Base-by-base conservation (phyloP, 2,888 invertebrate species). In the Thymelicus sylvestris region DNA sequence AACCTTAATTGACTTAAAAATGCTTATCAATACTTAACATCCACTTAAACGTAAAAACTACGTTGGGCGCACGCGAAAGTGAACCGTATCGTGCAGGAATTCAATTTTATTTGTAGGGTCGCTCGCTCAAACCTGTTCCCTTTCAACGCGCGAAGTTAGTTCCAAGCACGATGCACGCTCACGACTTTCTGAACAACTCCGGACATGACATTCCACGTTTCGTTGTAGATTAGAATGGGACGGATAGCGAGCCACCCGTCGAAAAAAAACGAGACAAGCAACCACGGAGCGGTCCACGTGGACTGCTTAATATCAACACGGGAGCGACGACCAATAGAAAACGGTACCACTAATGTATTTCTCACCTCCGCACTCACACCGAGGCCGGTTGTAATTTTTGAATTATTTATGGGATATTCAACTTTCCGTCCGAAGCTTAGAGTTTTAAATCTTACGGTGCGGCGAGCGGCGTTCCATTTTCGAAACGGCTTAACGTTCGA, bases 1-100 rank as follows among this genome's bases (percentile, higher is more conserved):
- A 93, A 92, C 93, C 92, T 92, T 93, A 93, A 93, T 93, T 93
- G 93, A 93, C 93, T 93, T 93, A 93, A 93, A 93, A 93, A 93
- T 92, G 92, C 91, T 93, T 93, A 93, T 93, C 92, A 92, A 93
- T 93, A 89, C 81, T 80, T 78, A 67, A 74, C 63, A 67, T 64
- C 72, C 59, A 68, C 74, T 78, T 76, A 79, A 79, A 72, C 77
- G 74, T 78, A 80, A 78, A 78, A 82, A 78, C 83, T 10, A 81
- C 77, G 47, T 59, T 38, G 7, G 10, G 15, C 19, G 8, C 66
- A 73, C 52, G 62, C 71, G 44, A 87, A 83, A 82, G 69, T 82
- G 73, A 80, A 83, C 86, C 81, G 71, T 87, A 86, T 68, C 0
- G 0, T 38, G 10, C 73, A 13, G 72, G 2, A 4, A 81, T 79